Evolutionary conservation across 2,797 vertebrate species (phyloP).

Genomic region (Trichosurus vulpecula): DNA sequence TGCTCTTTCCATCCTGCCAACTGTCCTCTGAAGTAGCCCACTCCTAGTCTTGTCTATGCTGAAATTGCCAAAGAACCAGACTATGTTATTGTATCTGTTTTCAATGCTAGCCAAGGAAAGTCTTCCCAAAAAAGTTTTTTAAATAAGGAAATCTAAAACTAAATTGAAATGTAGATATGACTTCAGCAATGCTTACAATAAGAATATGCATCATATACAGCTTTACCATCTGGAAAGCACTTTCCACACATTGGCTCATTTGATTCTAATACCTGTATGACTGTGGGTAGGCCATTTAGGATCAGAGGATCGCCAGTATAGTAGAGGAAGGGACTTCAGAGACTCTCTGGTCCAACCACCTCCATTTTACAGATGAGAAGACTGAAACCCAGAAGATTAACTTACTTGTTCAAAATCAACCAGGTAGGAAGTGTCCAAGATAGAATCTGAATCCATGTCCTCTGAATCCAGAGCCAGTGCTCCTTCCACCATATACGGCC

Average conservation of each 20-base stretch:
- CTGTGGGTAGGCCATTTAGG: neutral
- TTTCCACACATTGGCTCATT: neutral
- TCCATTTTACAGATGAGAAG: neutral
- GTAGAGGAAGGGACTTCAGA: neutral
- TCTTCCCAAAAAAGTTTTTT: conserved; percentile 43
- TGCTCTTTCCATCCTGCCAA: conserved; percentile 6
- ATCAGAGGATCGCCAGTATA: too few species aligned
- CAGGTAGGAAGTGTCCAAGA: neutral
- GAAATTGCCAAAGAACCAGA: conserved; percentile 50
- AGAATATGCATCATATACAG: neutral
- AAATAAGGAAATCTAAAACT: conserved; percentile 50
- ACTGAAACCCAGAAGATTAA: neutral
- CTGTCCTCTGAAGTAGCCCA: neutral
- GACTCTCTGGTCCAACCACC: neutral
- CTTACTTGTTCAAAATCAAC: neutral
- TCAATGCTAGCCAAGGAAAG: conserved; percentile 54
- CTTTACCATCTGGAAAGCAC: conserved; percentile 5
- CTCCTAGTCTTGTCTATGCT: conserved; percentile 9
- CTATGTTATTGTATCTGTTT: neutral
- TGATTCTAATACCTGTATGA: neutral
- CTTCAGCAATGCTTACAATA: neutral
- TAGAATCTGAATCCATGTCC: neutral
- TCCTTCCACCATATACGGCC: neutral
- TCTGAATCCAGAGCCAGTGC: neutral
- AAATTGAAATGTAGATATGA: conserved; percentile 20